Evolutionary conservation across 2,797 vertebrate species (phyloP).

Genomic region (Graptemys geographica): DNA sequence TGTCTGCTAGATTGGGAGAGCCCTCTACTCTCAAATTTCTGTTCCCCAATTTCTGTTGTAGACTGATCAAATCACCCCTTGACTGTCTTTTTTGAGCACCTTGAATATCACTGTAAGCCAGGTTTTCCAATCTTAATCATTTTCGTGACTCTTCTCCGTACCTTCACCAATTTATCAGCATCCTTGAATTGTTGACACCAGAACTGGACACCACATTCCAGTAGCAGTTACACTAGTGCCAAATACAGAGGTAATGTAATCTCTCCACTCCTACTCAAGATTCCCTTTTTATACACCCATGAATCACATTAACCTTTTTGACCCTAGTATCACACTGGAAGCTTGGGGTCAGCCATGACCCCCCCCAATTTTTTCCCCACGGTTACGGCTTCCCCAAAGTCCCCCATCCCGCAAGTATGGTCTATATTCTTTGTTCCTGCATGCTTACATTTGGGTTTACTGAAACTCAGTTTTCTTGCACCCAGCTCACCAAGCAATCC

Average conservation of each 20-base stretch:
- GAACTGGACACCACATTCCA: not conserved
- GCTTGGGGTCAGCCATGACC: rapidly evolving
- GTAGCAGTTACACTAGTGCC: not conserved
- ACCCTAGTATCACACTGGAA: rapidly evolving
- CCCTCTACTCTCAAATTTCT: not conserved
- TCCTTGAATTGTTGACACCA: not conserved
- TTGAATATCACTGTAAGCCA: not conserved
- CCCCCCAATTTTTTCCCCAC: not conserved
- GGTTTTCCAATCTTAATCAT: not conserved
- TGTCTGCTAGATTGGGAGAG: not conserved
- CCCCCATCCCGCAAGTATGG: not conserved
- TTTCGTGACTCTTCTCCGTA: not conserved
- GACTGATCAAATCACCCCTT: not conserved
- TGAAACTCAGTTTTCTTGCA: not conserved
- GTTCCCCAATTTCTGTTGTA: not conserved
- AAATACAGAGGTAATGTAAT: not conserved
- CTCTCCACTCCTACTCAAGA: not conserved
- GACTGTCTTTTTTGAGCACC: too few relatives aligned
- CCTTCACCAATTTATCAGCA: not conserved
- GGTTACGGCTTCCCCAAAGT: not conserved
- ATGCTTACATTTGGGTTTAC: not conserved
- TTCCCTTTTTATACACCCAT: not conserved
- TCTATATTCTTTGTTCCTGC: not conserved
- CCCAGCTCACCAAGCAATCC: rapidly evolving
- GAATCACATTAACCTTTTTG: not conserved